Evolutionary conservation across 2,113 vertebrate species (phyloP).

Genomic region (Oryzias curvinotus): DNA sequence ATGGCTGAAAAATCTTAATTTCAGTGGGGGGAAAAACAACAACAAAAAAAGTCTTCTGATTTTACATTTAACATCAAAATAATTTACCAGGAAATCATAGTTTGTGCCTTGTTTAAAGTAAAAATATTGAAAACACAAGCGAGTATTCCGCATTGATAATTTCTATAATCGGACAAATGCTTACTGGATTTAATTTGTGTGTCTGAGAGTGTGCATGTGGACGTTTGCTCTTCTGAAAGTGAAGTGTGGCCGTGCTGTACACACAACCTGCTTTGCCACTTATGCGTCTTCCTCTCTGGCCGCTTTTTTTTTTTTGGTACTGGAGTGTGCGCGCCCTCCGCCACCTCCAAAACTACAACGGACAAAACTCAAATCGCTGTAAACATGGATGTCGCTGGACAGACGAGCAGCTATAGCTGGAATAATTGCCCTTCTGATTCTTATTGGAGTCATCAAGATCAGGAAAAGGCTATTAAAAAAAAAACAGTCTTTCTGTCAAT

Average conservation of each 20-base stretch:
- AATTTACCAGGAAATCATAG: conserved; percentile 85
- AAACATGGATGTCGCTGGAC: no score
- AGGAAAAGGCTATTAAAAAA: no score
- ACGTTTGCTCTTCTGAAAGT: conserved; percentile 3
- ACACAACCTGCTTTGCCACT: conserved; percentile 18
- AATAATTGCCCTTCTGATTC: no score
- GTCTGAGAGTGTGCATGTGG: conserved; percentile 2
- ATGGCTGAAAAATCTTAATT: conserved; percentile 68
- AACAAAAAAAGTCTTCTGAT: conserved; percentile 65
- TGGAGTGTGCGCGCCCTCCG: not conserved
- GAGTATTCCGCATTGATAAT: conserved; percentile 68
- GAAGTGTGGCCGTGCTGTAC: conserved; percentile 16
- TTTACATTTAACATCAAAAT: conserved; percentile 81
- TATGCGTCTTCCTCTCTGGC: conserved; percentile 1
- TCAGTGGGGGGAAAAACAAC: conserved; percentile 38
- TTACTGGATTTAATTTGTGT: conserved; percentile 46
- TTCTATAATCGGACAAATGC: conserved; percentile 64
- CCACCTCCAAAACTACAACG: not conserved
- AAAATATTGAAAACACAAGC: conserved; percentile 81
- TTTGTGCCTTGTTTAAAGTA: conserved; percentile 87
- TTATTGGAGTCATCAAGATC: no score
- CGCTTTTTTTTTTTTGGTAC: not conserved
- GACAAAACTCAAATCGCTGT: no score
- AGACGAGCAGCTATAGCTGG: no score
- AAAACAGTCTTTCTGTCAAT: no score